Conservation (phyloP, 2,113 vertebrate genomes). For the Serilophus lunatus region DNA sequence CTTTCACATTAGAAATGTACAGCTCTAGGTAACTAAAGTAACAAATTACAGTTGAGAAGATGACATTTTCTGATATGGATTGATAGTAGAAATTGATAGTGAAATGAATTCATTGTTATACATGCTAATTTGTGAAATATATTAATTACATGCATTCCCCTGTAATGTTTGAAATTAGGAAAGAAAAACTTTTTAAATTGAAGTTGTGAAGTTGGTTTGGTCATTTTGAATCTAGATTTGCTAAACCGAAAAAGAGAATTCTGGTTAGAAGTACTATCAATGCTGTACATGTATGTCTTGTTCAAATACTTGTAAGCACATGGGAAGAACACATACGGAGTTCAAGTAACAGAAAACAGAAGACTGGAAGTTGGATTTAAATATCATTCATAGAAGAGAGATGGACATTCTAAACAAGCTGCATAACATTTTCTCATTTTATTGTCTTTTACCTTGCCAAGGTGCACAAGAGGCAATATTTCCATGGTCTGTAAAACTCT, state of each 20-base stretch:
- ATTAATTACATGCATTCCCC: not conserved
- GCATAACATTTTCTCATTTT: not conserved
- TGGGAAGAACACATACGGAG: not conserved
- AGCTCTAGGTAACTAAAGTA: not conserved
- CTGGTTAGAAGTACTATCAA: not conserved
- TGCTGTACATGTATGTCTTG: not conserved
- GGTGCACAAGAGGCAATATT: not conserved
- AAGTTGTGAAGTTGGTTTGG: not conserved
- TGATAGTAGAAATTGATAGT: not conserved
- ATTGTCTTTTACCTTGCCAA: not conserved
- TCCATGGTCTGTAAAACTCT: not conserved
- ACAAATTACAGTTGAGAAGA: not conserved
- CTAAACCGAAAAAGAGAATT: not conserved
- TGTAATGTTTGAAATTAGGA: not conserved
- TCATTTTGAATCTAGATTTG: not conserved
- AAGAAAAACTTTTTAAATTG: not conserved
- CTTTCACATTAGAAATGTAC: not conserved
- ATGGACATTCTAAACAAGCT: not conserved
- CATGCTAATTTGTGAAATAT: not conserved
- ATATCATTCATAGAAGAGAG: not conserved
- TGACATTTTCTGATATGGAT: not conserved
- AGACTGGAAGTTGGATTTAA: not conserved
- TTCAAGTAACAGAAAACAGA: not conserved
- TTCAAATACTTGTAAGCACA: fast-evolving
- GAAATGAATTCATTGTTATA: not conserved